Evolutionary conservation across 2,888 invertebrate genomes (phyloP), one percentile per base, ranked within the genome.

Genomic region (Galerucella nymphaeae): DNA sequence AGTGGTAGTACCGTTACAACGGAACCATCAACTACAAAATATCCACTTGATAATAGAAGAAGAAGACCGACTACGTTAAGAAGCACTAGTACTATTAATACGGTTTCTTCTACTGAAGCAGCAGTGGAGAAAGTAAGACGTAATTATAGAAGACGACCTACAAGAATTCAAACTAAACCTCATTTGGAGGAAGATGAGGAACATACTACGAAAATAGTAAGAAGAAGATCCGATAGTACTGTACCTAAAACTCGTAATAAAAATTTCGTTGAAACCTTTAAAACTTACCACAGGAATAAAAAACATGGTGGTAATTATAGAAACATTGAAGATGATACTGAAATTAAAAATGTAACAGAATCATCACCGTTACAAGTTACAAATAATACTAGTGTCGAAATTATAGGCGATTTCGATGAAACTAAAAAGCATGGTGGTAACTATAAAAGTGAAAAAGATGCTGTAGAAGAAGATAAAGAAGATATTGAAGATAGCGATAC

Each of bases 131-230:
- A 78, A 74, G 55, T 80, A n/a, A 80, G 75, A 76, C 76, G 84
- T 20, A 80, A 80, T n/a, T 83, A 81, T 65, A 82, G 82, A 38
- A 79, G 83, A 76, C 75, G 81, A 67, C 79, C 80, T 18, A 74
- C 80, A 0, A 79, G 82, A 65, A 83, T 84, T 38, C 77, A 79
- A 67, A 18, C 76, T 1, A 74, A 77, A 67, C 58, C 70, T 62
- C 66, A 68, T 58, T 66, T 69, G 13, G 70, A 77, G 23, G 80
- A 79, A 72, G 77, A 77, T 30, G 67, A 72, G 5, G 78, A 81
- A 45, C 71, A 74, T 57, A 70, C 77, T 10, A 76, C 77, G 8
- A 79, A 76, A 74, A 73, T 80, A 55, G 55, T 82, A 4, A 71
- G 75, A 48, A 77, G 82, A 72, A 76, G 82, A 41, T 72, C 75